These are phyloP conservation scores for Pterocles orientalis DNA, from an alignment of 2,113 vertebrate species.

Conservation along the genomic window DNA sequence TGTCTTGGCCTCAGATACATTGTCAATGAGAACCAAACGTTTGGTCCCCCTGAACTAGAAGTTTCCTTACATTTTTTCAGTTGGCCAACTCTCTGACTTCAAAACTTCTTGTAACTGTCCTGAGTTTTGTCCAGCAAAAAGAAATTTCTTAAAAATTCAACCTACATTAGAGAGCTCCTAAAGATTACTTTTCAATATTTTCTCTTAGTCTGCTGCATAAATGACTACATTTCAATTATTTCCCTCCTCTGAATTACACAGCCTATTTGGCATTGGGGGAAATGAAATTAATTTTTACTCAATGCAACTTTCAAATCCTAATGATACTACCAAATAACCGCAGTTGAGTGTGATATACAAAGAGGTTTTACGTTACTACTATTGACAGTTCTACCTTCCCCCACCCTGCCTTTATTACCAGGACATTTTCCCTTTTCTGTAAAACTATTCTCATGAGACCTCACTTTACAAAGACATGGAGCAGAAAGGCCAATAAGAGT, in stretches of 20 bases:
- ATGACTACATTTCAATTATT: conserved; percentile 28
- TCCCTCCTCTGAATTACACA: conserved; percentile 32
- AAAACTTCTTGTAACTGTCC: conserved; percentile 17
- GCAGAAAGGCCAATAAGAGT: background rate
- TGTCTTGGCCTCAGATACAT: conserved; percentile 43
- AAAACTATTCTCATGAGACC: background rate
- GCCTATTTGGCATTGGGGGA: conserved; percentile 8
- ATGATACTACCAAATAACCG: background rate
- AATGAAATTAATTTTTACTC: conserved; percentile 4
- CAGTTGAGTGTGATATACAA: conserved; percentile 1
- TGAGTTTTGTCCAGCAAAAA: conserved; percentile 6
- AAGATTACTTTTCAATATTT: conserved; percentile 42
- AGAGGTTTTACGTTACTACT: background rate
- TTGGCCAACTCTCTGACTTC: background rate
- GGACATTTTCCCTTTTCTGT: background rate
- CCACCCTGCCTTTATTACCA: background rate
- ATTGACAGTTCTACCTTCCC: background rate
- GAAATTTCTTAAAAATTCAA: conserved; percentile 4
- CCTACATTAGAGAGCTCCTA: background rate
- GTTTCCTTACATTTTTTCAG: conserved; percentile 20
- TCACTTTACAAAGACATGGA: background rate
- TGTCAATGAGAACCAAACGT: conserved; percentile 44
- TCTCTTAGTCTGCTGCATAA: conserved; percentile 9
- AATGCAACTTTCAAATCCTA: background rate
- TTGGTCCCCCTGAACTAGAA: conserved; percentile 3